Conservation (phyloP, 2,797 vertebrate species). For the Gymnocypris eckloni region DNA sequence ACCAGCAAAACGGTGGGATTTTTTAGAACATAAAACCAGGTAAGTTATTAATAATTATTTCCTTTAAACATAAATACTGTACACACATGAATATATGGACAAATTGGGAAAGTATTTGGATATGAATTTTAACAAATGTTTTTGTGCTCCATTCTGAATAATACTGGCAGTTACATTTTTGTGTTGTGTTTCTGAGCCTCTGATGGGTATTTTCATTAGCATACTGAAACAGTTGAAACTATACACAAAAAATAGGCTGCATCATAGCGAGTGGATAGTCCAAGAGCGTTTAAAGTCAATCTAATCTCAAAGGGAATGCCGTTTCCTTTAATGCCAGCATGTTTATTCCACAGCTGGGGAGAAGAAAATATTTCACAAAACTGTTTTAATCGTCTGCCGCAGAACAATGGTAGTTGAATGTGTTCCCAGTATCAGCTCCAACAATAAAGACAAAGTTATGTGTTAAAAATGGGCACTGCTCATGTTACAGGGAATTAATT, state of each 20-base stretch:
- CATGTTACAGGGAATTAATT: conserved; percentile 1
- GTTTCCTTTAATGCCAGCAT: conserved; percentile 32
- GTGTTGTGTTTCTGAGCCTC: conserved; percentile 27
- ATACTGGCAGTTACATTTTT: background rate
- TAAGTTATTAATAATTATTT: background rate
- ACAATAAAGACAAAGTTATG: conserved; percentile 16
- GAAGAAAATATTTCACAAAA: conserved; percentile 70
- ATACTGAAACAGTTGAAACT: conserved; percentile 63
- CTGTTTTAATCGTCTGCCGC: conserved; percentile 59
- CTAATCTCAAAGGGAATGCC: conserved; percentile 37
- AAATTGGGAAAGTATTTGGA: background rate
- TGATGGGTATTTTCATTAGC: conserved; percentile 52
- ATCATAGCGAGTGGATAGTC: conserved; percentile 32
- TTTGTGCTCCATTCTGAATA: background rate
- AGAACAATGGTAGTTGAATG: conserved; percentile 56
- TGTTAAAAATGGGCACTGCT: conserved; percentile 5
- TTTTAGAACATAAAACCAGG: background rate
- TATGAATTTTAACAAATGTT: background rate
- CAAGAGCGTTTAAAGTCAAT: conserved; percentile 43
- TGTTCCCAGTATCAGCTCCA: conserved; percentile 16
- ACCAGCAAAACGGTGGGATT: background rate
- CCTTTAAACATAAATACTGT: background rate
- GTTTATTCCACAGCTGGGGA: conserved; percentile 53
- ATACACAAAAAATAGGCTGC: conserved; percentile 51
- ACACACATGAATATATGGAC: background rate